These are phyloP conservation scores for Cheilosia scutellata DNA, from an alignment of 2,888 invertebrate genomes.

Conservation along the genomic window DNA sequence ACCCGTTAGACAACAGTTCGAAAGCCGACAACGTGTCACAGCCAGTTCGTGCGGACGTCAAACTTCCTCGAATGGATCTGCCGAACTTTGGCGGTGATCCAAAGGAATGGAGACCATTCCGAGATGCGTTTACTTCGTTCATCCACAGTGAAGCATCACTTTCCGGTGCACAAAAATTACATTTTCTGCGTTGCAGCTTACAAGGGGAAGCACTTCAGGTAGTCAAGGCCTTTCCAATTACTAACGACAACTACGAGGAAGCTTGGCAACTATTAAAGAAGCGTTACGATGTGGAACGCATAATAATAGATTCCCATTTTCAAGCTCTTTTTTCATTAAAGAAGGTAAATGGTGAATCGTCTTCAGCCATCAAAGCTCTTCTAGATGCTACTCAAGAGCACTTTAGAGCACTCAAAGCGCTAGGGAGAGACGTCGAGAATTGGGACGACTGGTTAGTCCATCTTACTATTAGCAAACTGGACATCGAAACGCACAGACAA, in stretches of 20 bases:
- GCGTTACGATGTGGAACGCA: slow-evolving; percentile 40
- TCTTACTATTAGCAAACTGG: slow-evolving; percentile 38
- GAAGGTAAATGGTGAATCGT: slow-evolving; percentile 25
- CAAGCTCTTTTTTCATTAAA: slow-evolving; percentile 14
- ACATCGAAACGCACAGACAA: slow-evolving; percentile 52
- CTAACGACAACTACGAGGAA: slow-evolving; percentile 24
- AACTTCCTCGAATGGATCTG: slow-evolving; percentile 23
- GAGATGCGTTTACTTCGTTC: slow-evolving; percentile 44
- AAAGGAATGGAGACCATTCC: slow-evolving; percentile 48
- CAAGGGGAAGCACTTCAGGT: slow-evolving; percentile 42
- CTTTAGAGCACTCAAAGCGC: slow-evolving; percentile 2
- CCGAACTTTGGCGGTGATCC: slow-evolving; percentile 52
- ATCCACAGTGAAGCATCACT: slow-evolving; percentile 31
- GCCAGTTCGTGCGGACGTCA: slow-evolving; percentile 4
- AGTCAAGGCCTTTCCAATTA: slow-evolving; percentile 28
- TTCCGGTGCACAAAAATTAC: slow-evolving; percentile 36
- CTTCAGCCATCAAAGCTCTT: slow-evolving; percentile 20
- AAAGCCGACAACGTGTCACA: not conserved
- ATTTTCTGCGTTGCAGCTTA: slow-evolving; percentile 46
- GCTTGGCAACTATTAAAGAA: slow-evolving; percentile 28
- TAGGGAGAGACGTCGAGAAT: slow-evolving; percentile 23
- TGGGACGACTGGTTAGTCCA: slow-evolving; percentile 65
- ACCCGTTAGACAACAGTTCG: not conserved
- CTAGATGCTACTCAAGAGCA: slow-evolving; percentile 38
- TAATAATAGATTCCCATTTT: too few species aligned